Percentiles rank a stretch among this genome's conserved stretches.
These are phyloP conservation scores for Aythya baeri DNA, from an alignment of 2,113 vertebrate genomes.

Conservation along the genomic window DNA sequence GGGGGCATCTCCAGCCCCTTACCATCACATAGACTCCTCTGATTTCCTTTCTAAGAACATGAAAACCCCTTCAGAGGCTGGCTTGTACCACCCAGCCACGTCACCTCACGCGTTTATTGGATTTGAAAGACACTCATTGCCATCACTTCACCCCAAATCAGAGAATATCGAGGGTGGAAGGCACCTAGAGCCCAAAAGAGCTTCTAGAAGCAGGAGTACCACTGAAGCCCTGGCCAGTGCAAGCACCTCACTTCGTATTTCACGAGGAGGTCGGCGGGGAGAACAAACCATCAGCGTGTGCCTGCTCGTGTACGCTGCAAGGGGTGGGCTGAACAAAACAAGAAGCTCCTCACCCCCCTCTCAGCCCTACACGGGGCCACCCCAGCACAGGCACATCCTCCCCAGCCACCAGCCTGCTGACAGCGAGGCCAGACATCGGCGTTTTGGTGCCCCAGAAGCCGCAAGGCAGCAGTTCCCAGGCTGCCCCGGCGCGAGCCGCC, in stretches of 20 bases:
- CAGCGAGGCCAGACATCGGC: accelerated
- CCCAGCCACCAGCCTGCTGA: background rate
- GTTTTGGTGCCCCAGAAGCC: background rate
- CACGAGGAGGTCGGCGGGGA: accelerated
- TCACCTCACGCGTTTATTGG: accelerated
- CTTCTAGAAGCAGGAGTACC: accelerated
- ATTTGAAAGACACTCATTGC: background rate
- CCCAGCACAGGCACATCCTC: background rate
- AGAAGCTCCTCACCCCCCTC: background rate
- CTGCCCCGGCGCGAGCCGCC: background rate
- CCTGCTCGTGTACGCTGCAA: background rate
- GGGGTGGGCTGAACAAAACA: background rate
- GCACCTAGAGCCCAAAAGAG: background rate
- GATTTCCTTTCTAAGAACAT: background rate
- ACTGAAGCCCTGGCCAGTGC: background rate
- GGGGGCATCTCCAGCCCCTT: background rate
- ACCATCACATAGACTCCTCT: background rate
- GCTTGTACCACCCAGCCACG: background rate
- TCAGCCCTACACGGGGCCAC: background rate
- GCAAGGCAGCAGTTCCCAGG: accelerated
- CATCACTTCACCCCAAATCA: background rate
- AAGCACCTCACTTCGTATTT: background rate
- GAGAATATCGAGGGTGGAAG: no score
- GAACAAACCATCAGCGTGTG: background rate
- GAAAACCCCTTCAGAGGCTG: background rate